phyloP scores from a whole-genome alignment of 2,797 vertebrate genomes.

The Rhinophrynus dorsalis region DNA sequence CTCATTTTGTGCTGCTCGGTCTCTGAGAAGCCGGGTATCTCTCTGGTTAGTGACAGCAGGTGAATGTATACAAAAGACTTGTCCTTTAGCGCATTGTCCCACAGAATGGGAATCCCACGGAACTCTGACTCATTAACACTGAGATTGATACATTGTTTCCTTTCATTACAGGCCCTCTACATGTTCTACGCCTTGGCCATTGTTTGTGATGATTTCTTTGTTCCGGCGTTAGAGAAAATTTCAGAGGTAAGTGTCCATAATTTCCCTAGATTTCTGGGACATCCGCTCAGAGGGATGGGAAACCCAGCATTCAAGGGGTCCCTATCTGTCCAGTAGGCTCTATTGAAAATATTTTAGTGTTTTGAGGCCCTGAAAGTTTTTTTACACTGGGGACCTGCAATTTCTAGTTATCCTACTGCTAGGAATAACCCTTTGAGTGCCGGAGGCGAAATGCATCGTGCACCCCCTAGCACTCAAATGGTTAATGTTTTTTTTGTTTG shows the following conservation, averaged over 20 bases:
- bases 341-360: too few relatives aligned
- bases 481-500: too few relatives aligned
- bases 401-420: too few relatives aligned
- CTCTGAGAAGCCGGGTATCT: too few relatives aligned
- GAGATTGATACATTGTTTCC: background rate
- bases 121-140: background rate
- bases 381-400: too few relatives aligned
- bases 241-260: conserved; percentile 82
- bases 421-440: too few relatives aligned
- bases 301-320: too few relatives aligned
- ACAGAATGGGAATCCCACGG: background rate
- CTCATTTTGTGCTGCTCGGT: background rate
- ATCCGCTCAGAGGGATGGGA: too few relatives aligned
- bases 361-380: too few relatives aligned
- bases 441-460: too few relatives aligned
- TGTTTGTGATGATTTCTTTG: conserved; percentile 96
- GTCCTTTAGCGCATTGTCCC: background rate
- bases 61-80: background rate
- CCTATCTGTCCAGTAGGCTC: too few relatives aligned
- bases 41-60: background rate
- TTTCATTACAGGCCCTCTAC: conserved; percentile 82
- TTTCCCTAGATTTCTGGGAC: background rate
- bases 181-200: conserved; percentile 98
- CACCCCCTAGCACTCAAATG: too few relatives aligned
- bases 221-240: conserved; percentile 95